Evolutionary conservation across 2,113 vertebrate species (phyloP).

Genomic region (Phyllopteryx taeniolatus): DNA sequence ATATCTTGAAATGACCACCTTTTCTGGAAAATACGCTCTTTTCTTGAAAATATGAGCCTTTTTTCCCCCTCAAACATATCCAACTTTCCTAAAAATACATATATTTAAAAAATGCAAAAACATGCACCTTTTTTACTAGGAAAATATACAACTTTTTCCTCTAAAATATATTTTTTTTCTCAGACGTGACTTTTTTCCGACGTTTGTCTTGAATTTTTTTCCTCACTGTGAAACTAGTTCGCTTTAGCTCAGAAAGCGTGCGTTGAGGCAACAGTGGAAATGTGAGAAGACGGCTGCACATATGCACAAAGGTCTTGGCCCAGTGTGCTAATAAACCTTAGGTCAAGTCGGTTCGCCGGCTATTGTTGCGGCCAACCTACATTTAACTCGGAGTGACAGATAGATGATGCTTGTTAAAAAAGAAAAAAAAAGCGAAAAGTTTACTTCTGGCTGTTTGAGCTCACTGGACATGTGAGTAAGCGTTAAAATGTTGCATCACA

Average conservation of each 20-base stretch:
- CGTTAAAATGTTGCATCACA: constrained; percentile 1
- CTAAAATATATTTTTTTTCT: no score
- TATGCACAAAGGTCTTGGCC: background rate
- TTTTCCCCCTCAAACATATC: no score
- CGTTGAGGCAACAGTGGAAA: background rate
- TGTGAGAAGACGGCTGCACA: background rate
- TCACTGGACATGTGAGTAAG: background rate
- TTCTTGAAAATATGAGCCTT: no score
- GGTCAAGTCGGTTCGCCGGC: background rate
- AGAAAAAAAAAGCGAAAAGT: background rate
- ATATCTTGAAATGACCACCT: no score
- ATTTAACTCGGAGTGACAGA: background rate
- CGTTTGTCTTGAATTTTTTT: no score
- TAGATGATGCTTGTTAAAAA: background rate
- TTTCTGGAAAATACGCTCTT: no score
- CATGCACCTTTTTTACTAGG: no score
- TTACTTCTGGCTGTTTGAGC: background rate
- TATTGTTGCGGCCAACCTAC: background rate
- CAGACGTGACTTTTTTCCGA: no score
- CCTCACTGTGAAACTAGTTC: background rate
- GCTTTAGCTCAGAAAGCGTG: background rate
- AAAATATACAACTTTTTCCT: no score
- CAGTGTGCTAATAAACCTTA: background rate
- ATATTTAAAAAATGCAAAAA: no score
- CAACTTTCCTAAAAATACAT: no score